Percentiles rank a stretch among this genome's conserved stretches.
Evolutionary conservation across 2,797 vertebrate genomes (phyloP).

Genomic region (Brotogeris chrysoptera): DNA sequence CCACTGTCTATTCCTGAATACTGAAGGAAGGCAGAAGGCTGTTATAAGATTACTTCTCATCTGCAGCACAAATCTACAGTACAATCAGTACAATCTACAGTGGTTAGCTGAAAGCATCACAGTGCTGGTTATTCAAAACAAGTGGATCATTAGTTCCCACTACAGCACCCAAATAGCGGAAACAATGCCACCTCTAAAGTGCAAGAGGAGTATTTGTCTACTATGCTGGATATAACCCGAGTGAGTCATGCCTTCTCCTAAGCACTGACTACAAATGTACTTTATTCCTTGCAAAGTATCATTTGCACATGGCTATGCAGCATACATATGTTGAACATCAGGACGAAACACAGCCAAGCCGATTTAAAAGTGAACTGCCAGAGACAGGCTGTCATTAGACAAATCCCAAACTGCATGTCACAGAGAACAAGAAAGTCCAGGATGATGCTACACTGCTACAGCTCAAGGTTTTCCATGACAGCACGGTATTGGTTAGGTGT

Average conservation of each 20-base stretch:
- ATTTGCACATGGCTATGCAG: neutral
- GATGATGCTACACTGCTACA: neutral
- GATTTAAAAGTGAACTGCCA: neutral
- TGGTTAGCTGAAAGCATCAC: neutral
- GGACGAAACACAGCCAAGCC: neutral
- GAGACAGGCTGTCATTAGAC: neutral
- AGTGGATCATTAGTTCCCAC: neutral
- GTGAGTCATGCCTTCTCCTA: neutral
- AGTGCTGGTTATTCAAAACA: neutral
- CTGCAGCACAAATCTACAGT: neutral
- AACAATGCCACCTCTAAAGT: neutral
- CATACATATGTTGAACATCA: neutral
- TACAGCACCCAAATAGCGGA: neutral
- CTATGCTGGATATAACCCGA: neutral
- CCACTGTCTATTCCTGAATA: neutral
- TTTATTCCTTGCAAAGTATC: neutral
- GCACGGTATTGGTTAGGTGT: neutral
- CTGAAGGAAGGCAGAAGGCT: neutral
- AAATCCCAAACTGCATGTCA: neutral
- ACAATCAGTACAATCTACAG: neutral
- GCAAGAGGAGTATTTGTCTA: neutral
- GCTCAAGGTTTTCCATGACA: neutral
- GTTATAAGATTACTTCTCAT: neutral
- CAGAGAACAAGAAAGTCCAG: neutral
- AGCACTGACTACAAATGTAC: neutral